Percentiles rank a stretch among this genome's conserved stretches.
These are phyloP conservation scores for Rhamphomyia laevipes DNA, from an alignment of 2,888 invertebrate genomes.

Conservation along the genomic window DNA sequence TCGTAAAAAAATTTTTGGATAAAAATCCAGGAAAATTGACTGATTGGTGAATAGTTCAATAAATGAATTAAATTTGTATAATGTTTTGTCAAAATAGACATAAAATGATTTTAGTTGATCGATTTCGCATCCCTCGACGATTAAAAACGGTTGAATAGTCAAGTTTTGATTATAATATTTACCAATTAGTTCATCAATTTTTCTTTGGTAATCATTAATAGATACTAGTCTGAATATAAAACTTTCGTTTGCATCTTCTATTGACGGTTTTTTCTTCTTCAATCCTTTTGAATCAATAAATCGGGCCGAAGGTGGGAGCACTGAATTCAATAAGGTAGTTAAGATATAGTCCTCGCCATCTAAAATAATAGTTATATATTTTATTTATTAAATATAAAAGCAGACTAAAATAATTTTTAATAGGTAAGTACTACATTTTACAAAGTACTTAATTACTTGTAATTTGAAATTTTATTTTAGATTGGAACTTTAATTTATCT, in stretches of 20 bases:
- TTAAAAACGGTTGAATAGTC: conserved; percentile 15
- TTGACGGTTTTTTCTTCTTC: conserved; percentile 13
- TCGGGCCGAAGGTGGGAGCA: conserved; percentile 9
- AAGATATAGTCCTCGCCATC: conserved; percentile 7
- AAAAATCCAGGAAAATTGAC: not conserved
- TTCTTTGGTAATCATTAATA: conserved; percentile 12
- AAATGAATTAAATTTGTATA: too few relatives aligned
- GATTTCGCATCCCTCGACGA: conserved; percentile 12
- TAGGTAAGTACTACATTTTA: too few relatives aligned
- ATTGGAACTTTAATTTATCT: too few relatives aligned
- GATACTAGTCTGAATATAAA: conserved; percentile 11
- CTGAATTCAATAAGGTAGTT: conserved; percentile 9
- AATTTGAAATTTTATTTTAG: too few relatives aligned
- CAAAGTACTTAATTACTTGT: too few relatives aligned
- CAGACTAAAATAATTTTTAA: too few relatives aligned
- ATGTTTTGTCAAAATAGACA: conserved; percentile 14
- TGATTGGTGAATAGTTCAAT: not conserved
- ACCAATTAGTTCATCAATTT: conserved; percentile 12
- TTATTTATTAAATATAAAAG: too few relatives aligned
- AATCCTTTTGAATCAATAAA: conserved; percentile 11
- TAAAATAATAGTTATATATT: too few relatives aligned
- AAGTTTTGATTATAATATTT: conserved; percentile 14
- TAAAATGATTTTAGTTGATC: conserved; percentile 8
- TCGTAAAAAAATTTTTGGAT: not conserved
- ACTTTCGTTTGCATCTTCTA: conserved; percentile 15